These are phyloP conservation scores for Taurulus bubalis DNA, from an alignment of 2,113 vertebrate species.

Conservation along the genomic window DNA sequence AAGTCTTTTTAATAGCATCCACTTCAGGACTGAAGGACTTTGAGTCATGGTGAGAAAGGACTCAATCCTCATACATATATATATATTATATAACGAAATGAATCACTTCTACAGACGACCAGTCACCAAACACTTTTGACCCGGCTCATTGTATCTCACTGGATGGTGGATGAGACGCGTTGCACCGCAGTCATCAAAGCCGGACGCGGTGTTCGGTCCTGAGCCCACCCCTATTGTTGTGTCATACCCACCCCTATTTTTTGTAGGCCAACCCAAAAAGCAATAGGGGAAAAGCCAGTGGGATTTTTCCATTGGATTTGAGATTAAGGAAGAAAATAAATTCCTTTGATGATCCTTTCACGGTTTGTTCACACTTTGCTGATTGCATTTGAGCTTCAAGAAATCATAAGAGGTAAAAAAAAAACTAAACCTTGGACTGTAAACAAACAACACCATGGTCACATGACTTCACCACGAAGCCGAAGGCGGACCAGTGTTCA, in stretches of 20 bases:
- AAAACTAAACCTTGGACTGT: neutral
- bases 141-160: neutral
- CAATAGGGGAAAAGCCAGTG: no score
- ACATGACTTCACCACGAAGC: neutral
- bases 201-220: neutral
- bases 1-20: neutral
- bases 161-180: neutral
- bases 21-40: neutral
- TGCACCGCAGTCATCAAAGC: neutral
- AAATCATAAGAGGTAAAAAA: no score
- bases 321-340: no score
- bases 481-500: neutral
- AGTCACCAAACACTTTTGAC: neutral
- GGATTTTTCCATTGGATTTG: no score
- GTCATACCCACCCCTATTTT: constrained; percentile 13
- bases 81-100: neutral
- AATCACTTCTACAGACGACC: neutral
- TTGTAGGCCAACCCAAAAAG: constrained; percentile 4
- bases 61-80: neutral
- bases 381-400: no score
- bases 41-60: neutral
- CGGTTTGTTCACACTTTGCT: neutral
- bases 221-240: constrained; percentile 7
- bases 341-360: neutral
- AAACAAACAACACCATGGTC: neutral